Percentiles rank a stretch among this genome's conserved stretches.
Conservation (phyloP, 2,888 invertebrate genomes). For the Cryptocheilus praepositus region DNA sequence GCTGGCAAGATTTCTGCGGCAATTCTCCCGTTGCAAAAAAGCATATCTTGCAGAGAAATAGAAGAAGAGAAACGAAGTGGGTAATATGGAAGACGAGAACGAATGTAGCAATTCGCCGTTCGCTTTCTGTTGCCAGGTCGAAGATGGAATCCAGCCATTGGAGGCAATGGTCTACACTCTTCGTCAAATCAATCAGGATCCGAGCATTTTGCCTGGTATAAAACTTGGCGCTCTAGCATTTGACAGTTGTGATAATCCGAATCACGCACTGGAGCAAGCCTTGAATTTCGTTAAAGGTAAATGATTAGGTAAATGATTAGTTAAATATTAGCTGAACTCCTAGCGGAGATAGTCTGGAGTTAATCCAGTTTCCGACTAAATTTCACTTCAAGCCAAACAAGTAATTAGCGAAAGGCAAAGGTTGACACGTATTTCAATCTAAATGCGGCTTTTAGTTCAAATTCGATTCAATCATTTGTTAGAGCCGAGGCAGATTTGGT, state of each 20-base stretch:
- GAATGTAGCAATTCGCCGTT: constrained; percentile 31
- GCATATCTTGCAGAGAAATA: too few species aligned
- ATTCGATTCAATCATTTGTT: too few species aligned
- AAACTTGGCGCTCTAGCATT: constrained; percentile 75
- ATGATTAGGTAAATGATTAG: too few species aligned
- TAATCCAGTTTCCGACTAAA: too few species aligned
- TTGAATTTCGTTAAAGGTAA: constrained; percentile 77
- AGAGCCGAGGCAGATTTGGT: too few species aligned
- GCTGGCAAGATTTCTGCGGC: background rate
- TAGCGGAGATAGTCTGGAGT: too few species aligned
- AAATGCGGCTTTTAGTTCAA: too few species aligned
- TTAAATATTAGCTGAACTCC: too few species aligned
- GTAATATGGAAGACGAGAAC: background rate
- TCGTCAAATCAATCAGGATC: constrained; percentile 75
- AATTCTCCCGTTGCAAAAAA: too few species aligned
- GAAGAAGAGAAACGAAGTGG: too few species aligned
- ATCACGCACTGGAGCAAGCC: constrained; percentile 76
- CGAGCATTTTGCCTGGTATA: constrained; percentile 74
- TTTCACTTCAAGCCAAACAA: background rate
- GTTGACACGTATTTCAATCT: too few species aligned
- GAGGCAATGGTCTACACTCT: constrained; percentile 77
- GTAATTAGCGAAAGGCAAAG: too few species aligned
- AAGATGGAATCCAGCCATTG: constrained; percentile 77
- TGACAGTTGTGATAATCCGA: constrained; percentile 77
- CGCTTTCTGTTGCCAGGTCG: constrained; percentile 53